Conservation (phyloP, 2,888 invertebrate genomes). For the Sesia apiformis region DNA sequence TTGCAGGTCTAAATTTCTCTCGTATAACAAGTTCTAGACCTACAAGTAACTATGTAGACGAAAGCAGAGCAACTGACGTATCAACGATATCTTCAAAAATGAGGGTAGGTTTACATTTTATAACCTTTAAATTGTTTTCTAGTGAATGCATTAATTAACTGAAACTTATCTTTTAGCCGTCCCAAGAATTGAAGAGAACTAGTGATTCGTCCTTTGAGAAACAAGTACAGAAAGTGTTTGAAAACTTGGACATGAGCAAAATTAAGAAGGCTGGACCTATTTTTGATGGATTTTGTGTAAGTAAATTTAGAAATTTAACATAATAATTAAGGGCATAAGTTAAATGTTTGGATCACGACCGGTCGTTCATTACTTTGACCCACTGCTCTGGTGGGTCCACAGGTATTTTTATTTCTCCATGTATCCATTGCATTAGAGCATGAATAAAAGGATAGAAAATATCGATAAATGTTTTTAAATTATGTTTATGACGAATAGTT, state of each 20-base stretch:
- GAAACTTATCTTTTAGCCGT: constrained; percentile 26
- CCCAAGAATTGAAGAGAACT: constrained; percentile 39
- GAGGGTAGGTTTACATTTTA: neutral
- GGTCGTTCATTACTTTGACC: no score
- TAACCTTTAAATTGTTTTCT: neutral
- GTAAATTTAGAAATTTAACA: constrained; percentile 18
- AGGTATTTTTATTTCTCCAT: neutral
- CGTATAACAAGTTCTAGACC: constrained; percentile 51
- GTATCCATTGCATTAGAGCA: no score
- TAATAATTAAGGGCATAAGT: no score
- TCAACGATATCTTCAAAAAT: constrained; percentile 31
- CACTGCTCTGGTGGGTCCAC: no score
- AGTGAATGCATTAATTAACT: neutral
- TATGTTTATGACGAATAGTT: no score
- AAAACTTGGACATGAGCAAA: constrained; percentile 74
- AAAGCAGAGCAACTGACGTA: constrained; percentile 42
- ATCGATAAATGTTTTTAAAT: no score
- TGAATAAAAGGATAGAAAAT: no score
- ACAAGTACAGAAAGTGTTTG: constrained; percentile 44
- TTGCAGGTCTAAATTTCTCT: constrained; percentile 60
- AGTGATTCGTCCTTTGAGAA: constrained; percentile 39
- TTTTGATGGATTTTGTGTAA: constrained; percentile 91
- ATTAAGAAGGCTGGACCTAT: constrained; percentile 85
- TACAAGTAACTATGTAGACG: constrained; percentile 53
- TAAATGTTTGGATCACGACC: no score